Conservation (phyloP, 2,113 vertebrate species). For the Spea bombifrons region DNA sequence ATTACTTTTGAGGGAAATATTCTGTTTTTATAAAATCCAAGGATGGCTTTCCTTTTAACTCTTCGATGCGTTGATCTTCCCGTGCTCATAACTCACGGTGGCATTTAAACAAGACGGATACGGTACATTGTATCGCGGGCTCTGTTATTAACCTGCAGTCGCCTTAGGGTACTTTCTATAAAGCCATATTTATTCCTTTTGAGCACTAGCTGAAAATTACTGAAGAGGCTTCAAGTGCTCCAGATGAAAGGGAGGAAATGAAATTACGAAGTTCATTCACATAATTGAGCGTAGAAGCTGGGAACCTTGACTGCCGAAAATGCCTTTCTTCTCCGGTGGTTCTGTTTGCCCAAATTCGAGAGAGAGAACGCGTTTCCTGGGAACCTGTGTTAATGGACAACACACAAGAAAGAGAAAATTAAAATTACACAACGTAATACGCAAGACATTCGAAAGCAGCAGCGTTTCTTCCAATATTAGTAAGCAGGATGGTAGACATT, state of each 20-base stretch:
- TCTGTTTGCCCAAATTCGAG: neutral
- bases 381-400: neutral
- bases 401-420: neutral
- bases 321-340: neutral
- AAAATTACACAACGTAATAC: neutral
- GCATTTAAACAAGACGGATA: neutral
- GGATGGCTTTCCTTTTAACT: too few species aligned
- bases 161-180: constrained; percentile 5
- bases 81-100: too few species aligned
- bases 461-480: too few species aligned
- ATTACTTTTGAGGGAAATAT: too few species aligned
- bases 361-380: neutral
- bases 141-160: neutral
- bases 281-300: constrained; percentile 10
- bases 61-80: too few species aligned
- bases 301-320: neutral
- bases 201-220: constrained; percentile 25
- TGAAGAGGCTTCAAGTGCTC: neutral
- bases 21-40: too few species aligned
- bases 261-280: neutral
- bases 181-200: neutral
- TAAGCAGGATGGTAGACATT: too few species aligned
- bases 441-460: neutral
- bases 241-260: constrained; percentile 9
- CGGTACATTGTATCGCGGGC: neutral